Conservation (phyloP, 1,140 invertebrate species). For the Drosophila pseudoananassae region DNA sequence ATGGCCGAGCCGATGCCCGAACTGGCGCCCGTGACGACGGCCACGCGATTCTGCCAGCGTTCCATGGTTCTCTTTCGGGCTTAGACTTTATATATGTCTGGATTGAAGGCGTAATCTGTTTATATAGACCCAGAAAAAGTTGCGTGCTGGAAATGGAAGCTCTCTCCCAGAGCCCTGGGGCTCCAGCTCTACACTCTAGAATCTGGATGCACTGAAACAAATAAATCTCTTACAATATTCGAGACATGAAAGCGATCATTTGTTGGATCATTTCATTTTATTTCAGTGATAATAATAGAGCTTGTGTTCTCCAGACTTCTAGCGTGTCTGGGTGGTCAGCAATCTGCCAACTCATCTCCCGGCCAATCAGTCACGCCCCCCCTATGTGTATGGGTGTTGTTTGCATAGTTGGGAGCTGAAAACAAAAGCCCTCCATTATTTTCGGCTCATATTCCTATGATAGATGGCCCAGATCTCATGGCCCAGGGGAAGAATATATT, state of each 20-base stretch:
- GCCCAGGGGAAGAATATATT: not conserved
- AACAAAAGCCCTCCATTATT: not conserved
- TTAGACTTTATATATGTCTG: too few relatives aligned
- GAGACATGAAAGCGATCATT: not conserved
- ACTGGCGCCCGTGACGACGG: conserved; percentile 90
- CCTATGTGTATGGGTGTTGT: not conserved
- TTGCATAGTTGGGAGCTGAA: conserved; percentile 8
- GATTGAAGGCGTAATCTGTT: not conserved
- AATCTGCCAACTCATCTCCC: conserved; percentile 15
- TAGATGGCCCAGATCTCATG: not conserved
- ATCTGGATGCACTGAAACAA: conserved; percentile 5
- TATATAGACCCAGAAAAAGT: conserved; percentile 35
- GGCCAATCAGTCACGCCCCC: conserved; percentile 7
- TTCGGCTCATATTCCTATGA: not conserved
- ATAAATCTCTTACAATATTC: not conserved
- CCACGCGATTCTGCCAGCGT: conserved; percentile 87
- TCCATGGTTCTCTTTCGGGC: conserved; percentile 85
- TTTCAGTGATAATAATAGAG: not conserved
- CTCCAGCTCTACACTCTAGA: too few relatives aligned
- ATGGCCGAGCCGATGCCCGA: conserved; percentile 88
- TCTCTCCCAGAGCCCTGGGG: not conserved
- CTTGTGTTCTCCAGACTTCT: not conserved
- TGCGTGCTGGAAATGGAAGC: conserved; percentile 3
- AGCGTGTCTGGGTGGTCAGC: conserved; percentile 18
- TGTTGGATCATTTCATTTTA: too few relatives aligned